phyloP scores from a whole-genome alignment of 2,797 vertebrate species.

The Poliocrania exsul region DNA sequence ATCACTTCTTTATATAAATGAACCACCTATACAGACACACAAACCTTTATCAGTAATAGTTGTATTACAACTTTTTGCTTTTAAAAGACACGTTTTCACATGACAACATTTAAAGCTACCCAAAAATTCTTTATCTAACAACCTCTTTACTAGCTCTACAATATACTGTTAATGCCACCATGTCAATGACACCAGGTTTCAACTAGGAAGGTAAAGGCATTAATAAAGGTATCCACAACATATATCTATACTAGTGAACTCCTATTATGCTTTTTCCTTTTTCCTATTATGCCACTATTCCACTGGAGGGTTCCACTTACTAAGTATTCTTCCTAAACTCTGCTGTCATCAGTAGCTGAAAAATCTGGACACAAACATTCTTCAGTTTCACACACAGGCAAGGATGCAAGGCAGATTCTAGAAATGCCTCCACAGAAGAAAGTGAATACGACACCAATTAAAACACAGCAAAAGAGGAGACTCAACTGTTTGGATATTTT shows the following conservation, averaged over 20 bases:
- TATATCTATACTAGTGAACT: neutral
- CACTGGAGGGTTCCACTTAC: neutral
- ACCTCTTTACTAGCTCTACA: neutral
- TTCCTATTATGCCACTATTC: neutral
- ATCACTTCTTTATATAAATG: neutral
- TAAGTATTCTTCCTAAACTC: neutral
- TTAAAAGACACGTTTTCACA: neutral
- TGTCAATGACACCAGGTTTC: neutral
- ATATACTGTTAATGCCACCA: neutral
- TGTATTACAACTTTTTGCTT: neutral
- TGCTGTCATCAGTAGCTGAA: neutral
- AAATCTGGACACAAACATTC: neutral
- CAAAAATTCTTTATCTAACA: neutral
- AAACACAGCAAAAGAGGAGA: neutral
- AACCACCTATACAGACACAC: neutral
- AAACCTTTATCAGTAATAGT: neutral
- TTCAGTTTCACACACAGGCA: neutral
- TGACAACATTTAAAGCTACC: neutral
- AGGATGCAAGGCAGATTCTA: neutral
- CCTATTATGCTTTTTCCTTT: neutral
- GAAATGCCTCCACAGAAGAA: neutral
- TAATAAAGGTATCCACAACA: neutral
- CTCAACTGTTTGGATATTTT: neutral
- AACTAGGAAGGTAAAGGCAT: neutral
- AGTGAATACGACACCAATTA: neutral